Percentiles rank a stretch among this genome's conserved stretches.
Conservation (phyloP, 1,140 invertebrate genomes). For the Lasioglossum baleicum region DNA sequence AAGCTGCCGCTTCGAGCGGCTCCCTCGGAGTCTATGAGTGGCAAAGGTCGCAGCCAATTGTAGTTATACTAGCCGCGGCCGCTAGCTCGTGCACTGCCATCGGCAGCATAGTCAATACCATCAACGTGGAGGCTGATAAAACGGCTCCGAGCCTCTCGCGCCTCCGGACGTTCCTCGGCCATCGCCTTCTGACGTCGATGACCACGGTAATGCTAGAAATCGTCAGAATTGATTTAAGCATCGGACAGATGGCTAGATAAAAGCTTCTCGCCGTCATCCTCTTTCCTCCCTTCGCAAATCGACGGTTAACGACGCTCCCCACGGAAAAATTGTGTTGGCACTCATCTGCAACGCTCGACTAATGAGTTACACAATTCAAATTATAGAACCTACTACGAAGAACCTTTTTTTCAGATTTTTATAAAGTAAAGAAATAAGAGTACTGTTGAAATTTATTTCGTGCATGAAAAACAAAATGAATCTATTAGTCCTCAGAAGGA, state of each 20-base stretch:
- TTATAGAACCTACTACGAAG: no score
- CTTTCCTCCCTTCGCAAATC: not conserved
- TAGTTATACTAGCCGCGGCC: slow-evolving; percentile 18
- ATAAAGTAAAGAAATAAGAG: no score
- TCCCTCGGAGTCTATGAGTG: slow-evolving; percentile 36
- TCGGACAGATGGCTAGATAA: slow-evolving; percentile 20
- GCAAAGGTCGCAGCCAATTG: slow-evolving; percentile 54
- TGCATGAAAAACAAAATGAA: no score
- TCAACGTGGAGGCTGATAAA: slow-evolving; percentile 16
- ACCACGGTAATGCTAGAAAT: slow-evolving; percentile 39
- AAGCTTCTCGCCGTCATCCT: not conserved
- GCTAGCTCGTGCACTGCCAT: slow-evolving; percentile 22
- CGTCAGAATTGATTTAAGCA: slow-evolving; percentile 58
- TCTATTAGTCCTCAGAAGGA: no score
- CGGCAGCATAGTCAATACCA: slow-evolving; percentile 39
- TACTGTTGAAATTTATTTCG: no score
- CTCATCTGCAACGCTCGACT: no score
- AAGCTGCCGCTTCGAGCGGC: slow-evolving; percentile 30
- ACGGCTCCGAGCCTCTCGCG: not conserved
- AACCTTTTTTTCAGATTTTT: no score
- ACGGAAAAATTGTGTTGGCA: no score
- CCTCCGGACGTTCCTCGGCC: slow-evolving; percentile 7
- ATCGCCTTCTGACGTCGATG: slow-evolving; percentile 46
- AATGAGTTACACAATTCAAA: no score
- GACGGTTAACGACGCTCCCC: not conserved